These are phyloP conservation scores for Prunella himalayana DNA, from an alignment of 2,113 vertebrate genomes.

Conservation along the genomic window DNA sequence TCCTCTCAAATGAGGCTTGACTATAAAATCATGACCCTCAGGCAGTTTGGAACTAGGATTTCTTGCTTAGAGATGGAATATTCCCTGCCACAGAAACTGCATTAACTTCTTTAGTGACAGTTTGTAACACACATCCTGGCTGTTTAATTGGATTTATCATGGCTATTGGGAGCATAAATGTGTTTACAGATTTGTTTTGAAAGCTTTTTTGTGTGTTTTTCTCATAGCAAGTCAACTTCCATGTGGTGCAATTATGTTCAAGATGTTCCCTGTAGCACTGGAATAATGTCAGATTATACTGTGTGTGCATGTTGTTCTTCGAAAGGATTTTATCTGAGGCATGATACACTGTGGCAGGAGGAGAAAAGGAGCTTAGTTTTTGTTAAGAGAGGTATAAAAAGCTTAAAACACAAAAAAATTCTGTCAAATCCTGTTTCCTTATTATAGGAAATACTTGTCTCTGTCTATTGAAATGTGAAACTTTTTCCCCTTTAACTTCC, in stretches of 20 bases:
- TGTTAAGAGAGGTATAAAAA: neutral
- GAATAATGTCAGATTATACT: constrained; percentile 19
- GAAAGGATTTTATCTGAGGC: neutral
- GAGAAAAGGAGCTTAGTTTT: constrained; percentile 15
- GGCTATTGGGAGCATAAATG: constrained; percentile 45
- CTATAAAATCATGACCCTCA: neutral
- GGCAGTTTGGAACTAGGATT: neutral
- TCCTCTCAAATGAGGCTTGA: neutral
- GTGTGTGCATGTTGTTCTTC: neutral
- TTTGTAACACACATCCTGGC: neutral
- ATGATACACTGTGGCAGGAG: neutral
- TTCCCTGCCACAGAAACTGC: neutral
- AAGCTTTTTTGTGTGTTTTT: constrained; percentile 48
- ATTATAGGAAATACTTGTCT: neutral
- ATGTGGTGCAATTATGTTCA: constrained; percentile 38
- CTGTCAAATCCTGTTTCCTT: neutral
- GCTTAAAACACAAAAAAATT: neutral
- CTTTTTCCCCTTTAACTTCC: neutral
- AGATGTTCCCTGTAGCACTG: constrained; percentile 33
- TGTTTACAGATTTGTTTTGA: constrained; percentile 64
- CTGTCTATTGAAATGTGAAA: neutral
- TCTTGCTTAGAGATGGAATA: neutral
- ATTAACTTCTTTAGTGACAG: constrained; percentile 33
- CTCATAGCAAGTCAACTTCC: constrained; percentile 54
- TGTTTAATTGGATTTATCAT: constrained; percentile 55